These are phyloP conservation scores for Papilio protenor DNA, from an alignment of 2,888 invertebrate genomes.

Conservation along the genomic window DNA sequence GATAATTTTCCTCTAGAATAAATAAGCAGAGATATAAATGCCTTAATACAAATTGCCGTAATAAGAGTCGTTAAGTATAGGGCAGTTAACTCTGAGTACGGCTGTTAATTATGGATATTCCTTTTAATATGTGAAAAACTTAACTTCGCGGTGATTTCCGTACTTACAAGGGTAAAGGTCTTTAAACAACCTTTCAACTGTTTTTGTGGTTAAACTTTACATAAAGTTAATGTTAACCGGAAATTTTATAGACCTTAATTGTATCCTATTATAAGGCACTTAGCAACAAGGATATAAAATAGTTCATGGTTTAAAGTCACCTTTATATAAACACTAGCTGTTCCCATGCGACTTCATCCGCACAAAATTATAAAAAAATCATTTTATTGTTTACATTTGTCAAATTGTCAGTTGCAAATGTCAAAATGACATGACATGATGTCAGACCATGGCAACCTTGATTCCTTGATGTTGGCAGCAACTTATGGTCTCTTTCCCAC, in stretches of 20 bases:
- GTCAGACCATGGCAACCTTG: no score
- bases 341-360: no score
- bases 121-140: background rate
- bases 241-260: background rate
- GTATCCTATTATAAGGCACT: background rate
- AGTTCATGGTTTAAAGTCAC: background rate
- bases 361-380: no score
- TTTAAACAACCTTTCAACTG: background rate
- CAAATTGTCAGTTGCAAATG: no score
- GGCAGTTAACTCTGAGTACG: background rate
- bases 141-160: background rate
- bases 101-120: background rate
- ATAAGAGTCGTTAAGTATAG: background rate
- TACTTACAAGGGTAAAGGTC: background rate
- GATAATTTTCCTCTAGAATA: background rate
- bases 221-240: background rate
- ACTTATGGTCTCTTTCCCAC: no score
- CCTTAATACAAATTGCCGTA: background rate
- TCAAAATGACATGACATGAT: no score
- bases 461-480: no score
- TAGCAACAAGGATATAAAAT: background rate
- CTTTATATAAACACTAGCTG: no score
- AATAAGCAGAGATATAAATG: background rate
- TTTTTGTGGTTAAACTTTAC: constrained; percentile 5
- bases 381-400: no score